Base-by-base conservation (phyloP, 2,888 invertebrate species). In the Melolontha melolontha region DNA sequence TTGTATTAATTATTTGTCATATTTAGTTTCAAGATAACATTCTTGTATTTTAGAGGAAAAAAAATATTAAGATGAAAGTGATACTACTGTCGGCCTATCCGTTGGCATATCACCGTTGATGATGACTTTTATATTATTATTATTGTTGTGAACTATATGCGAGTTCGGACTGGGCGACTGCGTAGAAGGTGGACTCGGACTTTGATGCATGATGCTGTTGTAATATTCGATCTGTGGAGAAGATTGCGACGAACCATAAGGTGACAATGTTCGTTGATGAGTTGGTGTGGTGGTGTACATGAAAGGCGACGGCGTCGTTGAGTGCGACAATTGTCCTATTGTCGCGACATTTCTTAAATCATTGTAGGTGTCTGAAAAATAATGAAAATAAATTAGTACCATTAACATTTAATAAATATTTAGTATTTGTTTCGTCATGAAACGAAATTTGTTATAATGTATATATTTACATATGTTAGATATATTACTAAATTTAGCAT, bases 71-170 rank as follows among this genome's bases (percentile, higher is more conserved):
- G 79, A 78, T 5, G 82, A 82, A 70, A 82, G 64, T 5, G 82
- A 82, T 0, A 84, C 83, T 1, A 84, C 83, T 5, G 83, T 79
- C 0, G 83, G 83, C 73, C 83, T 79, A 29, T 80, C 80, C 40
- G 78, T 64, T n/a, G 72, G 71, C 42, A 78, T 75, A 5, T 81
- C 80, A 7, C 79, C 79, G 59, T 79, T 81, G 17, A 81, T 78
- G 57, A 82, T 80, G 29, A 81, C 77, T 74, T 80, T 81, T 16
- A 71, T 71, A 41, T 75, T 76, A 10, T 34, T 34, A 10, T 75
- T 75, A 54, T 73, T 75, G 44, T 75, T 75, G 63, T 78, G 76
- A 14, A 77, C 76, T 63, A 79, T 76, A 54, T 78, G 77, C 1
- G 81, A 40, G 62, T 79, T 79, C 6, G 82, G 80, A 67, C 81